Evolutionary conservation across 2,113 vertebrate genomes (phyloP).

Genomic region (Uropsilus gracilis): DNA sequence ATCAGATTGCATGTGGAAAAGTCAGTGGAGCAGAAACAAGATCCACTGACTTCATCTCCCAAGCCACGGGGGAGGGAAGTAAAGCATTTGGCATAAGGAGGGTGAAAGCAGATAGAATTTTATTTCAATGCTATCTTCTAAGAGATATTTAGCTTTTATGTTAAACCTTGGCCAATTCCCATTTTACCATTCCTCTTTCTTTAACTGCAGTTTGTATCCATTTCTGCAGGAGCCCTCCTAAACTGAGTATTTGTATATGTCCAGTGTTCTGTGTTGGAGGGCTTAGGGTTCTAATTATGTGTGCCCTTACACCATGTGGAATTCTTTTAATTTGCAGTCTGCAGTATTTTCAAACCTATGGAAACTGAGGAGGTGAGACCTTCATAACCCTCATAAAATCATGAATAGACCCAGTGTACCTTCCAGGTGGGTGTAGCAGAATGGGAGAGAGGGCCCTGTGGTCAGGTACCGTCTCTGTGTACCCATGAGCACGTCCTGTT

Average conservation of each 20-base stretch:
- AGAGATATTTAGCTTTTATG: background rate
- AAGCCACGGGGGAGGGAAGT: background rate
- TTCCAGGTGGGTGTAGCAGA: background rate
- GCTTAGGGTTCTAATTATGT: background rate
- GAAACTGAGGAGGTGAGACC: background rate
- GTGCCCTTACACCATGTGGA: background rate
- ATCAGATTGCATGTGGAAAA: constrained; percentile 51
- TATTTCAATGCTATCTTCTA: constrained; percentile 15
- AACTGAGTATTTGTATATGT: background rate
- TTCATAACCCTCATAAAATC: background rate
- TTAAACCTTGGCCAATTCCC: background rate
- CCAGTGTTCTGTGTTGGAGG: background rate
- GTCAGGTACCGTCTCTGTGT: background rate
- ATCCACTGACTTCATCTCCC: constrained; percentile 55
- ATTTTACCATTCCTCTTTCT: background rate
- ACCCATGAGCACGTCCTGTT: background rate
- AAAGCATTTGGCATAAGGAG: background rate
- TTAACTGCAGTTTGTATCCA: background rate
- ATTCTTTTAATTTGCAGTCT: background rate
- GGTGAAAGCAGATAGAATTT: constrained; percentile 11
- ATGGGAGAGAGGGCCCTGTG: background rate
- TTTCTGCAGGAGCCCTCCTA: background rate
- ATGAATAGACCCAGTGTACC: background rate
- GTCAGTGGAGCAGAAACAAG: constrained; percentile 56
- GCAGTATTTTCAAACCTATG: background rate